Conservation (phyloP, 2,113 vertebrate species). For the Craseonycteris thonglongyai region DNA sequence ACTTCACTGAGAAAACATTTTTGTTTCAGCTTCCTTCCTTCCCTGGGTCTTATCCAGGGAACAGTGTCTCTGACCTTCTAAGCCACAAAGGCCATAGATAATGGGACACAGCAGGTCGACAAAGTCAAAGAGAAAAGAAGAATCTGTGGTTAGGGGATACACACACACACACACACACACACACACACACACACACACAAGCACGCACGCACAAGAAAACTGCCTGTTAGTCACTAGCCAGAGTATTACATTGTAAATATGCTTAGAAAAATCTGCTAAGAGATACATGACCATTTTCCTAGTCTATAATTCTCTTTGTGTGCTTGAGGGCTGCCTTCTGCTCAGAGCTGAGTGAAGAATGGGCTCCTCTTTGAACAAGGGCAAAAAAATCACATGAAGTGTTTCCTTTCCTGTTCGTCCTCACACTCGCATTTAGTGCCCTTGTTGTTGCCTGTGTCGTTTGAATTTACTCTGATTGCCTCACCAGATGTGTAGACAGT, state of each 20-base stretch:
- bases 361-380: neutral
- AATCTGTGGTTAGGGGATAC: neutral
- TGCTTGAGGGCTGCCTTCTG: neutral
- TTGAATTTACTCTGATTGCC: neutral
- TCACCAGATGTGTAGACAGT: neutral
- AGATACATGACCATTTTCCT: neutral
- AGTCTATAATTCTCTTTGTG: neutral
- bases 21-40: slow-evolving; percentile 60
- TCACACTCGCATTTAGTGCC: rapidly evolving
- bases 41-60: slow-evolving; percentile 39
- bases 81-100: slow-evolving; percentile 54
- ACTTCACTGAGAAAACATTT: slow-evolving; percentile 45
- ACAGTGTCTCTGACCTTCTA: slow-evolving; percentile 39
- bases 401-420: neutral
- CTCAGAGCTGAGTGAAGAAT: neutral
- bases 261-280: neutral
- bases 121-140: neutral
- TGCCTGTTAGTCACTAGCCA: neutral
- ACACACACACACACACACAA: neutral
- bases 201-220: neutral
- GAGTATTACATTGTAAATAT: neutral
- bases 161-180: neutral
- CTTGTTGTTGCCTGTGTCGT: neutral
- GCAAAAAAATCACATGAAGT: neutral
- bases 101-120: slow-evolving; percentile 36